A percentile compares a stretch with the other conserved stretches of the same genome.
Conservation (phyloP, 1,140 invertebrate species). For the Nixonia krombeini region DNA sequence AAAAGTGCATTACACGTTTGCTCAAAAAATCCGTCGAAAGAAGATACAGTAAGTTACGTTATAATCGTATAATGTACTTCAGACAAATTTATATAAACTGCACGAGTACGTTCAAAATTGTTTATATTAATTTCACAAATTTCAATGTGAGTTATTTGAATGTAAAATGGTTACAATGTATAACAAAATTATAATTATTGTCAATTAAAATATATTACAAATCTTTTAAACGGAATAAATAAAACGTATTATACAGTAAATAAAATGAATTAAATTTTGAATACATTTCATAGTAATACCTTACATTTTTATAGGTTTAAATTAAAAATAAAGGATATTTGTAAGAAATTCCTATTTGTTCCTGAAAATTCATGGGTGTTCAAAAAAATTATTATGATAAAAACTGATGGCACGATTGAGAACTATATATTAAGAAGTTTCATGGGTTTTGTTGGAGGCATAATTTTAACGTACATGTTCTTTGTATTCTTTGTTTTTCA, state of each 20-base stretch:
- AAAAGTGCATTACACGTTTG: slow-evolving; percentile 61
- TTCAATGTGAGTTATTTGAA: too few species aligned
- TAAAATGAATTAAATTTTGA: too few species aligned
- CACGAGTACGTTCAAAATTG: too few species aligned
- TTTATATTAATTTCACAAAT: too few species aligned
- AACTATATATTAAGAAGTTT: slow-evolving; percentile 76
- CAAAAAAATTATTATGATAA: slow-evolving; percentile 66
- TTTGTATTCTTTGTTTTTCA: slow-evolving; percentile 78
- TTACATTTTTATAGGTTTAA: slow-evolving; percentile 62
- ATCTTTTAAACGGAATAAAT: slow-evolving; percentile 1
- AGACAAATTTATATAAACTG: too few species aligned
- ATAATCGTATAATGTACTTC: too few species aligned
- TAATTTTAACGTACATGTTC: slow-evolving; percentile 76
- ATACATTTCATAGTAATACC: too few species aligned
- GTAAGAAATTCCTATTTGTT: slow-evolving; percentile 50
- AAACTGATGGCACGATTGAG: slow-evolving; percentile 73
- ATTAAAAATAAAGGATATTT: slow-evolving; percentile 59
- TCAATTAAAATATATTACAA: slow-evolving; percentile 4
- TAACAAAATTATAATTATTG: background rate
- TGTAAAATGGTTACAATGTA: too few species aligned
- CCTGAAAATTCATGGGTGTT: slow-evolving; percentile 65
- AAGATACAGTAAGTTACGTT: slow-evolving; percentile 52
- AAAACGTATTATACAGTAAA: too few species aligned
- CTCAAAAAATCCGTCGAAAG: slow-evolving; percentile 64
- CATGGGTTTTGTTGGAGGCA: slow-evolving; percentile 75